Evolutionary conservation across 2,888 invertebrate species (phyloP), one percentile per base, ranked within the genome.

Genomic region (Epinotia ramella): DNA sequence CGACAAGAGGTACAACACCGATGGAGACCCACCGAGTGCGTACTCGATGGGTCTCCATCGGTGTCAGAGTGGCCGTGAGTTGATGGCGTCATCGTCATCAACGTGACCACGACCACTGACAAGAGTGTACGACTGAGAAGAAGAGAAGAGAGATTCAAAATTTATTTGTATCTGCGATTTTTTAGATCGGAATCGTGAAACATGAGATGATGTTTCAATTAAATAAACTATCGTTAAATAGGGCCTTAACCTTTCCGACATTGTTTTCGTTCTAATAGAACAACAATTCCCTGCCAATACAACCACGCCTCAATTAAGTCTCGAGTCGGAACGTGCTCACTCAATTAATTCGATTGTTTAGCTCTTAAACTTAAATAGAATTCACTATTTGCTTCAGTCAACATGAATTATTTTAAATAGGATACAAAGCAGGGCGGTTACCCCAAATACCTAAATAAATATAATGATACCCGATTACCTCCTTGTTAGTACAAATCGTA

Each of bases 251-350:
- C 24, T 28, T 24, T 12, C 40, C 40, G 16, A 24, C 24, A 24
- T 1, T 59, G 24, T 28, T 59, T 28, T 59, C 13, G 40, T 40
- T 40, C 40, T 40, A 40, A 40, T 40, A 9, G 9, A 40, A 62
- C 13, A 33, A 62, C 62, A 62, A 62, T 20, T 44, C 18, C 7
- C 20, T 12, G 56, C 44, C 16, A 53, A 68, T 68, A 20, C 16
- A 16, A 13, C 67, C 67, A 67, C 67, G 20, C 40, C 40, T 44
- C 13, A 68, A 57, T 57, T 44, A 57, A 57, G 16, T 57, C 20
- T 49, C 11, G 49, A 49, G 65, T 49, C 49, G 67, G 2, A 56
- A 6, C 59, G n/a, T 59, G 68, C 59, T 69, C 57, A 69, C 24
- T 68, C 40, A 40, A 20, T 20, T 44, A n/a, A 69, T 44, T 69